A percentile compares a stretch with the other conserved stretches of the same genome.
Evolutionary conservation across 2,113 vertebrate species (phyloP).

Genomic region (Hippocampus barbouri): DNA sequence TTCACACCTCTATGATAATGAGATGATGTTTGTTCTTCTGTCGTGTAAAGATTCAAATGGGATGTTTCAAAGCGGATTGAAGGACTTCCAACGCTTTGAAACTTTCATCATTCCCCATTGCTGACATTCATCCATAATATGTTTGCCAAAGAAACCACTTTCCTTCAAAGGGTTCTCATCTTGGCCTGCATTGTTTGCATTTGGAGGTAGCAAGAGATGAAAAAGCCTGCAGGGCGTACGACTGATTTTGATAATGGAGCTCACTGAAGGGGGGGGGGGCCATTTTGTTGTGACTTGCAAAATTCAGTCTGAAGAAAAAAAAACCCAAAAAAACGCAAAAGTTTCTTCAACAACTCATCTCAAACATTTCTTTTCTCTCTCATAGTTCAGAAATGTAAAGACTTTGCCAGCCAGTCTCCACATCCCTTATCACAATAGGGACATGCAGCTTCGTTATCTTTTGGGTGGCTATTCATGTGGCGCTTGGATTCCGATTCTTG

Average conservation of each 20-base stretch:
- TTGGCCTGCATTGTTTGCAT: conserved; percentile 40
- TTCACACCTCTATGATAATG: background rate
- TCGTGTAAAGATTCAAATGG: background rate
- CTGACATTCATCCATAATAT: conserved; percentile 29
- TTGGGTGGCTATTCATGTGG: background rate
- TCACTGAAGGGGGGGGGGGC: conserved; percentile 25
- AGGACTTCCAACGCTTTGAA: conserved; percentile 26
- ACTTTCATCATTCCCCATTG: conserved; percentile 13
- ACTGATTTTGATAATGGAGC: conserved; percentile 42
- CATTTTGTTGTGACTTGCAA: conserved; percentile 48
- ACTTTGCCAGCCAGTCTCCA: conserved; percentile 14
- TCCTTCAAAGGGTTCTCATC: conserved; percentile 41
- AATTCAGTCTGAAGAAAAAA: conserved; percentile 10
- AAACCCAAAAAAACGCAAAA: conserved; percentile 35
- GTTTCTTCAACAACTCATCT: conserved; percentile 22
- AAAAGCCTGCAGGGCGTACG: conserved; percentile 27
- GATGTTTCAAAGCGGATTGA: conserved; percentile 19
- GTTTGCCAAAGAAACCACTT: conserved; percentile 24
- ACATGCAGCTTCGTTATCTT: conserved; percentile 7
- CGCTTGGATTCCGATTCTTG: background rate
- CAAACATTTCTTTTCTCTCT: conserved; percentile 30
- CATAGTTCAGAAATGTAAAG: conserved; percentile 32
- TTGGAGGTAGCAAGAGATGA: conserved; percentile 31
- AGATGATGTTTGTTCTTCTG: background rate
- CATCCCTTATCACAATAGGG: conserved; percentile 6